Evolutionary conservation across 2,888 invertebrate species (phyloP).

Genomic region (Sepioteuthis lessoniana): DNA sequence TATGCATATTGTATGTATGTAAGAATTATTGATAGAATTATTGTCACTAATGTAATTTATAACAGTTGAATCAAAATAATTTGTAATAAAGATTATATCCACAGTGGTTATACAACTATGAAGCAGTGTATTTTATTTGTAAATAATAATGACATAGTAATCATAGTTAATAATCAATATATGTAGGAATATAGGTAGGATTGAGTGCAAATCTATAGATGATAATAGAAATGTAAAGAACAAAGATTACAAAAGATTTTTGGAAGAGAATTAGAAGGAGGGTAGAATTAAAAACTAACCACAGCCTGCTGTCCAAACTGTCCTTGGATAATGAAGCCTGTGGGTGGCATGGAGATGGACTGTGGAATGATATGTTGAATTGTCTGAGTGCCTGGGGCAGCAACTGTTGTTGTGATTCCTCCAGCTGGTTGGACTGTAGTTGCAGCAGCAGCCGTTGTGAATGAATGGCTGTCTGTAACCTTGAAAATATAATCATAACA

Average conservation of each 20-base stretch:
- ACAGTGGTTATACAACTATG: too few species aligned
- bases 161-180: too few species aligned
- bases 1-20: too few species aligned
- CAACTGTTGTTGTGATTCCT: slow-evolving; percentile 48
- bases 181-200: too few species aligned
- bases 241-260: neutral
- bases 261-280: neutral
- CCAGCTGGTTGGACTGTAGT: slow-evolving; percentile 57
- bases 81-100: too few species aligned
- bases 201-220: neutral
- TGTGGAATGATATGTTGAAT: slow-evolving; percentile 61
- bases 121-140: too few species aligned
- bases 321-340: slow-evolving; percentile 66
- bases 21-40: too few species aligned
- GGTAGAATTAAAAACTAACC: slow-evolving; percentile 55
- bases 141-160: too few species aligned
- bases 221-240: neutral
- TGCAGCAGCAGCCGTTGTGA: slow-evolving; percentile 48
- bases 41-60: too few species aligned
- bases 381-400: slow-evolving; percentile 54
- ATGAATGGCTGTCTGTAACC: slow-evolving; percentile 42
- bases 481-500: neutral
- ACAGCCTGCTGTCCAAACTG: slow-evolving; percentile 67
- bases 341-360: slow-evolving; percentile 54
- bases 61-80: too few species aligned